phyloP scores from a whole-genome alignment of 1,140 invertebrate genomes.

The Cephus cinctus region DNA sequence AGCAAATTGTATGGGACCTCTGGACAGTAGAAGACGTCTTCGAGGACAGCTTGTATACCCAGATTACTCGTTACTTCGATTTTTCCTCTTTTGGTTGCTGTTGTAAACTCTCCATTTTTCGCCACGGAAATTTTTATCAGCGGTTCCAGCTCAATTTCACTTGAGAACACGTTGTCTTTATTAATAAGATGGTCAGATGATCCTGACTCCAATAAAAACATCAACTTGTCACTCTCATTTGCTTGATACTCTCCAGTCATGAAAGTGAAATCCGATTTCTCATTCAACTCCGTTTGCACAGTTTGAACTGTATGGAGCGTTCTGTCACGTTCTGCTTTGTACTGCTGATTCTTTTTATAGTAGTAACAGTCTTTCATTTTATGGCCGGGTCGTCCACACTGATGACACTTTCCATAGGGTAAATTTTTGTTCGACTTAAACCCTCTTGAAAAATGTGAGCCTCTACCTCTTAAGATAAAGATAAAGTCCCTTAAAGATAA shows the following conservation, averaged over 20 bases:
- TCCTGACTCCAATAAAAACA: constrained; percentile 36
- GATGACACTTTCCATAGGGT: no score
- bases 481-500: no score
- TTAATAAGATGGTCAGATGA: constrained; percentile 36
- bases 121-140: constrained; percentile 18
- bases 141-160: constrained; percentile 3
- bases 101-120: constrained; percentile 23
- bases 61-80: constrained; percentile 17
- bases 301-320: constrained; percentile 12
- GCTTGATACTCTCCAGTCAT: constrained; percentile 17
- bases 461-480: no score
- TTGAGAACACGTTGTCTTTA: constrained; percentile 27
- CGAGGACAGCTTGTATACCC: constrained; percentile 18
- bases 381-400: not conserved
- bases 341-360: not conserved
- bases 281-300: not conserved
- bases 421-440: no score
- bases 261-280: constrained; percentile 18
- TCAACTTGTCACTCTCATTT: not conserved
- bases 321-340: not conserved
- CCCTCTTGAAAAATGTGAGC: no score
- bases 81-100: constrained; percentile 25
- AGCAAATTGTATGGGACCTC: constrained; percentile 32
- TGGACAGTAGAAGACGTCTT: constrained; percentile 25
- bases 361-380: not conserved